Evolutionary conservation across 1,140 invertebrate genomes (phyloP).

Genomic region (Maniola jurtina): DNA sequence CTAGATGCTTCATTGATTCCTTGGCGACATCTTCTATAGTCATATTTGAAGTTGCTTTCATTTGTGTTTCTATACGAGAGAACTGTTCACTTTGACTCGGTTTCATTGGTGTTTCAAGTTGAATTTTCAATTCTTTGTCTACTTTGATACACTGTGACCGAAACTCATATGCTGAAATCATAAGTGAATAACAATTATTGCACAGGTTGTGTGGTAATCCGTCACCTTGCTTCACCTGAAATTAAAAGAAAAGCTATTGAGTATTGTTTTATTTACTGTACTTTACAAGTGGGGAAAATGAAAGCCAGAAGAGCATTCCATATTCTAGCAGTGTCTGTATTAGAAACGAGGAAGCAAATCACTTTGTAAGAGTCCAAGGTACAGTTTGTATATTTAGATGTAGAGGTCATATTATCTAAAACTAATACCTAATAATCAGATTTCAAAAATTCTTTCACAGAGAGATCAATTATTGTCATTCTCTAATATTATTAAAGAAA

Average conservation of each 20-base stretch:
- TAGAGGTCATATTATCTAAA: too few relatives aligned
- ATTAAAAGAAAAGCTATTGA: slow-evolving; percentile 25
- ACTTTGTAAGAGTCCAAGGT: too few relatives aligned
- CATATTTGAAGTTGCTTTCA: slow-evolving; percentile 38
- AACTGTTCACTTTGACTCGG: slow-evolving; percentile 33
- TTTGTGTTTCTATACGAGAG: slow-evolving; percentile 36
- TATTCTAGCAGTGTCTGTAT: too few relatives aligned
- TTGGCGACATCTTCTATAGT: slow-evolving; percentile 49
- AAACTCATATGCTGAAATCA: slow-evolving; percentile 71
- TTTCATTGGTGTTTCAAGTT: slow-evolving; percentile 47
- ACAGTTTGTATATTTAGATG: too few relatives aligned
- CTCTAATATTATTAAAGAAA: too few relatives aligned
- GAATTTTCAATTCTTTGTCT: slow-evolving; percentile 62
- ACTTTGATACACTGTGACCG: slow-evolving; percentile 71
- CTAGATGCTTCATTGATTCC: slow-evolving; percentile 65
- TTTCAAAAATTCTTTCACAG: too few relatives aligned
- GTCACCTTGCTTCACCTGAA: slow-evolving; percentile 68
- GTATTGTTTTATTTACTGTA: not conserved
- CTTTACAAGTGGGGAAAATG: too few relatives aligned
- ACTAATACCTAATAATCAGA: too few relatives aligned
- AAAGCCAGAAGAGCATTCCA: too few relatives aligned
- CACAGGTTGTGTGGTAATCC: slow-evolving; percentile 69
- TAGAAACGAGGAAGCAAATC: too few relatives aligned
- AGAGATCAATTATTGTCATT: too few relatives aligned
- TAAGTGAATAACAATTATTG: slow-evolving; percentile 52